phyloP scores from a whole-genome alignment of 2,113 vertebrate species.

The Hippocampus barbouri region DNA sequence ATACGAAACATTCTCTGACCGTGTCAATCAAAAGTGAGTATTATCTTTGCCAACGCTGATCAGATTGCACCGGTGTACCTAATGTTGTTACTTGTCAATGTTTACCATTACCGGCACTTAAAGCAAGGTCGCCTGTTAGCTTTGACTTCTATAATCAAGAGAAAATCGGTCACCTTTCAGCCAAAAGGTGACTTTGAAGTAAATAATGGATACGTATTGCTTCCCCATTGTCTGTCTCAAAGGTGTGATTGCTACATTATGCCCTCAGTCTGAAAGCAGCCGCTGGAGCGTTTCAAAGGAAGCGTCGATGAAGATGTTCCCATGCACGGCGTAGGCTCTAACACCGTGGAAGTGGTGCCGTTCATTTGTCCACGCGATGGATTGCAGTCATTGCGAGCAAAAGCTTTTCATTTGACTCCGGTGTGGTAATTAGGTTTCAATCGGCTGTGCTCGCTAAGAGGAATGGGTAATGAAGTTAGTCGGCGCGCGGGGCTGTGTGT shows the following conservation, averaged over 20 bases:
- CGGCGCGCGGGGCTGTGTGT: slow-evolving; percentile 53
- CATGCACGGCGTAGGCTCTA: slow-evolving; percentile 35
- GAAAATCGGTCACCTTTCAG: not conserved
- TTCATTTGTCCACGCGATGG: slow-evolving; percentile 67
- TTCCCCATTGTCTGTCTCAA: slow-evolving; percentile 12
- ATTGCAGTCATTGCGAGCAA: slow-evolving; percentile 66
- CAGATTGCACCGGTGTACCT: not conserved
- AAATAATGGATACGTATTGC: slow-evolving; percentile 6
- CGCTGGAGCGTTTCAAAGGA: slow-evolving; percentile 34
- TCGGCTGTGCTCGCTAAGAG: slow-evolving; percentile 65
- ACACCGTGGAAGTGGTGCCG: slow-evolving; percentile 45
- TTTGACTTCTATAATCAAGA: not conserved
- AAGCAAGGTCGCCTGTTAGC: not conserved
- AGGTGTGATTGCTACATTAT: slow-evolving; percentile 40
- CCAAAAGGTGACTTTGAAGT: not conserved
- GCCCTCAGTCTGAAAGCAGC: slow-evolving; percentile 31
- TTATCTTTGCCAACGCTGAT: not conserved
- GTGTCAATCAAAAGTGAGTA: not conserved
- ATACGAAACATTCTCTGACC: not conserved
- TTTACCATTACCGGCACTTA: not conserved
- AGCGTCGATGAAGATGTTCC: slow-evolving; percentile 42
- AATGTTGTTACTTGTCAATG: not conserved
- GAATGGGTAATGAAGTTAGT: slow-evolving; percentile 73
- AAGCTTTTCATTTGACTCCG: slow-evolving; percentile 74
- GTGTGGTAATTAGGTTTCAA: slow-evolving; percentile 74